A percentile compares a stretch with the other conserved stretches of the same genome.
phyloP scores from a whole-genome alignment of 2,888 invertebrate genomes.

The Onthophagus sagittarius region DNA sequence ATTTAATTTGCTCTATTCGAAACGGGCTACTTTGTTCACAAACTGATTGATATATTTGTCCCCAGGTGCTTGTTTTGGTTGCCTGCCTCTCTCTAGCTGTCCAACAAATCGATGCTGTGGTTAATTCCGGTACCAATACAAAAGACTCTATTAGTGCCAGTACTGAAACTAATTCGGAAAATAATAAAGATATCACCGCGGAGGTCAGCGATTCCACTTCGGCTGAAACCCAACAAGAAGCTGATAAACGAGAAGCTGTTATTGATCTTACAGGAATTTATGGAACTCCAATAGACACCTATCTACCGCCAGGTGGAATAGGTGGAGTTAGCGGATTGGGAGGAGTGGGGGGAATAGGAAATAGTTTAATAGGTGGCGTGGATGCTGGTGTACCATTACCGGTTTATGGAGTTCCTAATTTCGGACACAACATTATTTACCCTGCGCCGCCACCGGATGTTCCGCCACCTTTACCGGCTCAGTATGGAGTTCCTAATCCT shows the following conservation, averaged over 20 bases:
- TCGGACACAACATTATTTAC: constrained; percentile 47
- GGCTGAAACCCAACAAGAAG: constrained; percentile 39
- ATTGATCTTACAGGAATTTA: constrained; percentile 35
- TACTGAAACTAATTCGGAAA: constrained; percentile 26
- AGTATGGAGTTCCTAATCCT: constrained; percentile 30
- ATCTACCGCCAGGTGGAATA: constrained; percentile 39
- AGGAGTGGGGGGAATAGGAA: no score
- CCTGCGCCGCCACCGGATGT: constrained; percentile 51
- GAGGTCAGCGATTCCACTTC: constrained; percentile 35
- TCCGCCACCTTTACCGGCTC: constrained; percentile 43
- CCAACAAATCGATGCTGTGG: constrained; percentile 44
- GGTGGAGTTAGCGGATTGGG: background rate
- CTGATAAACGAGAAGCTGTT: constrained; percentile 44
- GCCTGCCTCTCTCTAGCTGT: constrained; percentile 30
- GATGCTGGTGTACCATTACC: constrained; percentile 53
- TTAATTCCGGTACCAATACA: constrained; percentile 39
- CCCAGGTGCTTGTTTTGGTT: constrained; percentile 18
- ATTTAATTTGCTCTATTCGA: constrained; percentile 4
- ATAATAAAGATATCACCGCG: constrained; percentile 19
- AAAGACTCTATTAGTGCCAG: constrained; percentile 25
- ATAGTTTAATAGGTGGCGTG: constrained; percentile 36
- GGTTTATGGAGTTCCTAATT: constrained; percentile 58
- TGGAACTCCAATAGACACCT: constrained; percentile 33
- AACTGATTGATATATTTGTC: constrained; percentile 5
- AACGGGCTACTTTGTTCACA: background rate